Base-by-base conservation (phyloP, 1,140 invertebrate species). In the Pseudomyrmex concolor region DNA sequence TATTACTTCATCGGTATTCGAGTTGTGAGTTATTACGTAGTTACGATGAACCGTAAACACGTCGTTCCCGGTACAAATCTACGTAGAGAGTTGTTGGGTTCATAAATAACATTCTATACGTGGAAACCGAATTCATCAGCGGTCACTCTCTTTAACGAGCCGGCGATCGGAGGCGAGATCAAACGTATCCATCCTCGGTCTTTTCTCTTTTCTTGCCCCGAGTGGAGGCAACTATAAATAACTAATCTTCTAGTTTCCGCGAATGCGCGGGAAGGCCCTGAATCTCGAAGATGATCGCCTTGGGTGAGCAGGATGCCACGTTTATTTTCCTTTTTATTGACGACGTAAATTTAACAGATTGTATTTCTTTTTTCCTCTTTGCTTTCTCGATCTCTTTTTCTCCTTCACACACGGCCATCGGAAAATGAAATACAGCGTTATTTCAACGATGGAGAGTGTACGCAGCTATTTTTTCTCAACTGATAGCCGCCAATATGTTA, bases 101-200 rank as follows among this genome's bases (percentile, higher is more conserved):
- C 84, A 85, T 88, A 88, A 88, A 88, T 88, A 88, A 88, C 54
- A 34, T 77, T 62, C 80, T 72, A 83, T 85, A 88, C 84, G 77
- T 64, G 84, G 88, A 86, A 86, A 88, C 88, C 71, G 86, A 88
- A 89, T 89, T 84, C 87, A 77, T 89, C 88, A 89, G 76, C 84
- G 62, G 50, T 43, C 63, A 67, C 55, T 78, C 50, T 76, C 48
- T 83, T 87, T 87, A 84, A 88, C 72, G 1, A 34, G 34, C 67
- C 55, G 55, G 45, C 78, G 83, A 84, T 86, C 81, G 55, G 80
- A 62, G 70, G 77, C 54, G 81, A 88, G 73, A 88, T 89, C 84
- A 88, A 89, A 87, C 85, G 81, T 71, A 74, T 45, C 17, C 25
- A 19, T 48, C 2, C 43, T 15, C 43, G 66, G 45, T 59, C 64